Base-by-base conservation (phyloP, 1,140 invertebrate genomes). In the Bombus affinis region DNA sequence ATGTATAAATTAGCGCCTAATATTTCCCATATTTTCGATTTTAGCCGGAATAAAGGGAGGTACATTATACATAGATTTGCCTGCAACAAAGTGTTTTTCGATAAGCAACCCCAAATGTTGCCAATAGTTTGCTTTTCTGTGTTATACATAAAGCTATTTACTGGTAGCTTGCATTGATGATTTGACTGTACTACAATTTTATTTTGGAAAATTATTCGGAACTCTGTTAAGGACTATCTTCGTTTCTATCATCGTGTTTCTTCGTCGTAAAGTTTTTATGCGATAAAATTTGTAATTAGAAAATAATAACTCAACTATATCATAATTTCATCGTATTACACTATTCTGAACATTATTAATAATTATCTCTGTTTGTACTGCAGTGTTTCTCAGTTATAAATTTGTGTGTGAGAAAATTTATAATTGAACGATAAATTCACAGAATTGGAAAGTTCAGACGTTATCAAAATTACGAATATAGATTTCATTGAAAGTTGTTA, bases 1-100 rank as follows among this genome's bases (percentile, higher is more conserved):
- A 80, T 65, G 83, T 70, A 79, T 83, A 77, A 83, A 83, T 84
- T 84, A 86, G 62, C 62, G 76, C 47, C 66, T 62, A 74, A 76
- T 80, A 74, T 13, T 28, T 39, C n/a, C 22, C 22, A 10, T 37
- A n/a, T n/a, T 62, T 77, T 62, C 37, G 22, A n/a, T 66, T 66
- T 62, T 47, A n/a, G 28, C 25, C 15, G 42, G 9, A 32, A 28
- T 65, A 66, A 75, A 66, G 5, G 53, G 3, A n/a, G n/a, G 37
- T 68, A n/a, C 44, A 70, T 83, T 53, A 76, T 53, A 76, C 72
- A 76, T 68, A 22, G 81, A 82, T 65, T 35, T 13, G 9, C 28
- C 47, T 9, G 2, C 1, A 3, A n/a, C 0, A 9, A 35, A 73
- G 28, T 44, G 44, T n/a, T 80, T 59, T 62, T 73, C 75, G 35